Conservation (phyloP, 2,797 vertebrate species). For the Scolopax bukidnonensis region DNA sequence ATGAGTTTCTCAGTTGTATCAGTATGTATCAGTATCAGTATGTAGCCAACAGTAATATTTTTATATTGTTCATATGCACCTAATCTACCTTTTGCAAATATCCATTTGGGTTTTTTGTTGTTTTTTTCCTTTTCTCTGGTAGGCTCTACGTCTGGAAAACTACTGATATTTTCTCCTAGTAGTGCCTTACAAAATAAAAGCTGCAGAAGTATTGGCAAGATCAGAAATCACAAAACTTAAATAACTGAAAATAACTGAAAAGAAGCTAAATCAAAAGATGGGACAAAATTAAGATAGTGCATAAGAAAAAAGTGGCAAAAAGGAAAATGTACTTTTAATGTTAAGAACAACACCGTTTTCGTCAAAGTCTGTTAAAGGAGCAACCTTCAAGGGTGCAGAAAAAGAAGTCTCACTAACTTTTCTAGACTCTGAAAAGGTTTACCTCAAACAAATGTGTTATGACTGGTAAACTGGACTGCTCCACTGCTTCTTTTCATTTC, state of each 20-base stretch:
- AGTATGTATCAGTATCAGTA: neutral
- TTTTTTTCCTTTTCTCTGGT: rapidly evolving
- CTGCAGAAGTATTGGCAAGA: neutral
- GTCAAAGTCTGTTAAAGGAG: neutral
- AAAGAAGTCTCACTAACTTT: neutral
- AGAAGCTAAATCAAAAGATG: neutral
- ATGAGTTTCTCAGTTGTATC: neutral
- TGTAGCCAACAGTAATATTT: neutral
- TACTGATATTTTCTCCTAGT: neutral
- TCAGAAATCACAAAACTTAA: neutral
- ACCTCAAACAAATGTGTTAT: neutral
- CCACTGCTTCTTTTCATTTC: neutral
- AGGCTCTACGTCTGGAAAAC: neutral
- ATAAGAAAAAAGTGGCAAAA: neutral
- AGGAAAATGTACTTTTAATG: neutral
- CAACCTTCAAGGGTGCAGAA: neutral
- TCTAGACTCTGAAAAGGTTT: neutral
- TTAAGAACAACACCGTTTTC: neutral
- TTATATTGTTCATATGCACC: neutral
- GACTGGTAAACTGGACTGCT: neutral
- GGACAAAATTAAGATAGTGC: neutral
- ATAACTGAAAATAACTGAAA: neutral
- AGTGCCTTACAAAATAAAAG: neutral
- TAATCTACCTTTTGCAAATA: neutral
- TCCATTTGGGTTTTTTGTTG: rapidly evolving